Base-by-base conservation (phyloP, 2,888 invertebrate species). In the Eupithecia tripunctaria region DNA sequence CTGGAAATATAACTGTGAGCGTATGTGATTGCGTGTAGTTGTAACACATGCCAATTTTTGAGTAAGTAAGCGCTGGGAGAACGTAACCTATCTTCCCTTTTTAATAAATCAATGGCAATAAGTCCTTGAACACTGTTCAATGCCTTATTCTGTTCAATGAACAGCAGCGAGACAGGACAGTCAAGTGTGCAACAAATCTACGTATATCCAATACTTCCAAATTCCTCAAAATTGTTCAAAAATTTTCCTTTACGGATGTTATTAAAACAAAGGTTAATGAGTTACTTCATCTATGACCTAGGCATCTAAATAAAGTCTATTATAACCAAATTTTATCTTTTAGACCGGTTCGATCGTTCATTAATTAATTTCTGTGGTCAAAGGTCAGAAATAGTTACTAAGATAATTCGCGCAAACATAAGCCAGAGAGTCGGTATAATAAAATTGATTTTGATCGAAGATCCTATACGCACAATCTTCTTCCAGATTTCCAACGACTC, bases 241-340 rank as follows among this genome's bases (percentile, higher is more conserved):
- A 3, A 3, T 51, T 51, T 51, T 51, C 21, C 21, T 51, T 21
- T 21, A 12, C 51, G 51, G n/a, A 51, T 51, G 2, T 21, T 21
- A 51, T n/a, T 21, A 21, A 51, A 8, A 21, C 51, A 51, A 51
- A 51, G 51, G 51, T 51, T 51, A 51, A 51, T 51, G 51, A 51
- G 51, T 47, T 5, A 47, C 63, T 32, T 32, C 63, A 36, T 36
- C 21, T 63, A 36, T 36, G 63, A 63, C 38, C 63, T 63, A 63
- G 47, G 63, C 29, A 36, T 51, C 51, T 51, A 51, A 51, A 51
- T 51, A 51, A 21, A 21, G 21, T 21, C 21, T 51, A 51, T 51
- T 51, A 32, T 32, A 21, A 51, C 47, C 10, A 21, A 21, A 51
- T 21, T 21, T 21, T 21, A 51, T 21, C 21, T 21, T 51, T 51